These are phyloP conservation scores for Allygus modestus DNA, from an alignment of 2,888 invertebrate genomes.

Conservation along the genomic window DNA sequence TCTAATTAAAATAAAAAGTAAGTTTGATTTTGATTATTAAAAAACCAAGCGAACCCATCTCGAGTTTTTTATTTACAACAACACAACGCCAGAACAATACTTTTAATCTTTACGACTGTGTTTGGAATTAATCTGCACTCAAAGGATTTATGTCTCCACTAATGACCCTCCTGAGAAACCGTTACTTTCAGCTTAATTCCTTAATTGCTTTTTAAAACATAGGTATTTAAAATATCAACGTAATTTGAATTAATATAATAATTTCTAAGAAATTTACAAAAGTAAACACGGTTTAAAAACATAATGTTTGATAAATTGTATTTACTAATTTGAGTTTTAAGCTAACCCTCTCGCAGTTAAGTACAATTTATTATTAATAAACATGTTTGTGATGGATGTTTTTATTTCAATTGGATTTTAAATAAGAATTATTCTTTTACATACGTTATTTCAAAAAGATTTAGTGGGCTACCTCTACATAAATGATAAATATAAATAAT, in stretches of 20 bases:
- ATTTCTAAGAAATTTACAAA: no score
- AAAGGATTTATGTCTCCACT: conserved; percentile 43
- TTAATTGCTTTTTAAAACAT: conserved; percentile 25
- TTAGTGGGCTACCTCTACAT: no score
- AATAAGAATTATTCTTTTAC: no score
- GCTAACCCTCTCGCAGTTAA: no score
- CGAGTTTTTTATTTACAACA: conserved; percentile 2
- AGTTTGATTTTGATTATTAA: not conserved
- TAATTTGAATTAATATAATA: not conserved
- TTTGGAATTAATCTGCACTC: conserved; percentile 41
- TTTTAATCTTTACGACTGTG: conserved; percentile 40
- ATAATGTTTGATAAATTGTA: no score
- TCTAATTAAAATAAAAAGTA: not conserved
- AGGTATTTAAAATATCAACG: conserved; percentile 9
- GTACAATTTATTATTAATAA: no score
- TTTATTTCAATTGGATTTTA: no score
- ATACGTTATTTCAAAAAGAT: no score
- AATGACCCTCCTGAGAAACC: conserved; percentile 38
- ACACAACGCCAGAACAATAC: conserved; percentile 14
- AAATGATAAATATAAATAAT: no score
- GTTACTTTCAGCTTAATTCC: conserved; percentile 27
- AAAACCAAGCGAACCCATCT: not conserved
- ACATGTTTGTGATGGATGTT: no score
- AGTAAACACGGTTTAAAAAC: no score
- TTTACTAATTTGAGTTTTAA: no score